Evolutionary conservation across 2,888 invertebrate species (phyloP), one percentile per base, ranked within the genome.

Genomic region (Anoplius nigerrimus): DNA sequence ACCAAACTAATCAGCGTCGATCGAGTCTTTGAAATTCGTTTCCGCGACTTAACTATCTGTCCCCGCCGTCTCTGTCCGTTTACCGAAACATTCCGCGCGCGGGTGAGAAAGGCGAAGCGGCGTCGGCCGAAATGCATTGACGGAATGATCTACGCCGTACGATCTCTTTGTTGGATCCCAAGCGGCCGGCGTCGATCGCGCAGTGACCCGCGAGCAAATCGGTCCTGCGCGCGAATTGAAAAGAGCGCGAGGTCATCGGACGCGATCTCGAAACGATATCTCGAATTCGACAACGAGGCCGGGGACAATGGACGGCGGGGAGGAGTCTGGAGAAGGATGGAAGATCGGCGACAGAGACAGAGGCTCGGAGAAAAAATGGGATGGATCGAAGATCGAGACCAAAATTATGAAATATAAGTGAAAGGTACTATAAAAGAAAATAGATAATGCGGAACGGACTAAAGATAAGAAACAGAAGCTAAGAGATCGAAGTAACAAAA

Each of bases 261-360:
- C 69, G 66, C 64, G 67, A 74, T 66, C 72, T 76, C 71, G 74
- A 67, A 61, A 43, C 27, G 46, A 46, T 66, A 75, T 78, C 74
- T 78, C 74, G 64, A 78, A 78, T 78, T 78, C 78, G 78, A 74
- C 78, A 71, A 34, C 62, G 69, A 62, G 65, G 69, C 66, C 69
- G 72, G 71, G 73, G 74, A 76, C 74, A 77, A 76, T 74, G 71
- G 75, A 73, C 72, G 74, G 79, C 76, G 68, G 70, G 57, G 15
- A 52, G n/a, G 56, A 55, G 22, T 48, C 48, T 16, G 18, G 43
- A 58, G 54, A 24, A 54, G 61, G 43, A 43, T 54, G 59, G 21
- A 34, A 54, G 45, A 56, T 20, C n/a, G 45, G 54, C 5, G 54
- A 46, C 43, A 43, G 53, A 48, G 53, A 45, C 22, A 56, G 21